phyloP scores from a whole-genome alignment of 2,888 invertebrate species.

The Aromia moschata region DNA sequence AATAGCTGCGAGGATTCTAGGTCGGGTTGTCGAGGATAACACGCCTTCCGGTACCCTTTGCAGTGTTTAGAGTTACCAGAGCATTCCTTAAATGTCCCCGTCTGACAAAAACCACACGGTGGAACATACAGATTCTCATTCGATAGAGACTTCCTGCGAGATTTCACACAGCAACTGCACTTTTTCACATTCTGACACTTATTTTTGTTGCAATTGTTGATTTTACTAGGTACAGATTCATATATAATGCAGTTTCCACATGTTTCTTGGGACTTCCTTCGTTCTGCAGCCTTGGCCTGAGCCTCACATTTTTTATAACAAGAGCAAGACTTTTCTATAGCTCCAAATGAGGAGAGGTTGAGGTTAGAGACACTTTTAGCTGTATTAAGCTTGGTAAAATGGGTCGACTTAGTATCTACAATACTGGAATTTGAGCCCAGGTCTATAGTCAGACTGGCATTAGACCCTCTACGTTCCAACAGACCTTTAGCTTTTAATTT shows the following conservation, averaged over 20 bases:
- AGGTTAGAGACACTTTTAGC: slow-evolving; percentile 65
- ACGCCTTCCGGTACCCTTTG: slow-evolving; percentile 55
- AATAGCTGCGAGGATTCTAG: slow-evolving; percentile 72
- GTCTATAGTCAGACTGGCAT: slow-evolving; percentile 88
- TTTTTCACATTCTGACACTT: slow-evolving; percentile 53
- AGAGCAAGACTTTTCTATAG: slow-evolving; percentile 48
- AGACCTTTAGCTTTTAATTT: slow-evolving; percentile 73
- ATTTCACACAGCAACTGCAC: slow-evolving; percentile 55
- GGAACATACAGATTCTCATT: slow-evolving; percentile 69
- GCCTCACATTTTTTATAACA: slow-evolving; percentile 49
- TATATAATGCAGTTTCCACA: slow-evolving; percentile 60
- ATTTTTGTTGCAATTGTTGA: slow-evolving; percentile 43
- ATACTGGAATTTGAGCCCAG: slow-evolving; percentile 66
- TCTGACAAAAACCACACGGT: slow-evolving; percentile 63
- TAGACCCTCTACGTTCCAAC: slow-evolving; percentile 87
- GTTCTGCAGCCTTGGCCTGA: slow-evolving; percentile 37
- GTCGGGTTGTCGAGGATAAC: slow-evolving; percentile 62
- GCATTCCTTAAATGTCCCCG: slow-evolving; percentile 57
- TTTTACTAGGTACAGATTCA: slow-evolving; percentile 56
- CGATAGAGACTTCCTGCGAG: slow-evolving; percentile 67
- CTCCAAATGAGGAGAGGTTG: slow-evolving; percentile 59
- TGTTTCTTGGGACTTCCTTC: slow-evolving; percentile 56
- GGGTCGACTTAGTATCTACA: slow-evolving; percentile 57
- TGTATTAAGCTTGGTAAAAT: slow-evolving; percentile 63
- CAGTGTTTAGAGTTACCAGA: slow-evolving; percentile 48